phyloP scores from a whole-genome alignment of 2,113 vertebrate genomes.

The Glaucomys volans region DNA sequence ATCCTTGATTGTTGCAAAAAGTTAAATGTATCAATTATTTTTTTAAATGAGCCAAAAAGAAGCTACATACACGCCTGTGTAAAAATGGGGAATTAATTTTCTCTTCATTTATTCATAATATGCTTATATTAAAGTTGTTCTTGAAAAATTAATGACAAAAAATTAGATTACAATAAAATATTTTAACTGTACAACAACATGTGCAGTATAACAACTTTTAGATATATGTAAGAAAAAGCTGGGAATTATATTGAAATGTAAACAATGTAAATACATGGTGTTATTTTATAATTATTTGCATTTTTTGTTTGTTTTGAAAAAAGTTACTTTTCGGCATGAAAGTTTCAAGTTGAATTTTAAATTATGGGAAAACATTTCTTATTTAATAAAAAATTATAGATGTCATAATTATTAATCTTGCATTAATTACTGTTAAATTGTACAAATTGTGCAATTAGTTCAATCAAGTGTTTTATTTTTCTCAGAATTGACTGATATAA shows the following conservation, averaged over 20 bases:
- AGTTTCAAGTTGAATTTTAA: neutral
- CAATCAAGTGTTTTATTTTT: neutral
- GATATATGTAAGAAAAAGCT: neutral
- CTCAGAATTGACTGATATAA: neutral
- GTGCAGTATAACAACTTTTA: accelerated
- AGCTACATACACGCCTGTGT: neutral
- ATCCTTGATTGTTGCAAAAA: neutral
- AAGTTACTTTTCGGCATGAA: neutral
- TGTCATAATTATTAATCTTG: neutral
- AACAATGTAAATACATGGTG: neutral
- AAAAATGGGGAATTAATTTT: neutral
- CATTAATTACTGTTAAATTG: neutral
- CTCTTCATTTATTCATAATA: slow-evolving; percentile 18
- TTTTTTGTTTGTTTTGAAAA: neutral
- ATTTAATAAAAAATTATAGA: neutral
- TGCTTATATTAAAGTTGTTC: neutral
- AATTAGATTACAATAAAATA: neutral
- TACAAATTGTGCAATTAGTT: neutral
- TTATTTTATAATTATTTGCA: neutral
- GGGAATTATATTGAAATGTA: neutral
- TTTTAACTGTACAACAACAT: neutral
- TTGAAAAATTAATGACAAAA: neutral
- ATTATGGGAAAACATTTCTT: neutral
- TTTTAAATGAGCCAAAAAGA: neutral
- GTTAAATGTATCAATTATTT: neutral